phyloP scores from a whole-genome alignment of 1,140 invertebrate species.

The Psix sp. region DNA sequence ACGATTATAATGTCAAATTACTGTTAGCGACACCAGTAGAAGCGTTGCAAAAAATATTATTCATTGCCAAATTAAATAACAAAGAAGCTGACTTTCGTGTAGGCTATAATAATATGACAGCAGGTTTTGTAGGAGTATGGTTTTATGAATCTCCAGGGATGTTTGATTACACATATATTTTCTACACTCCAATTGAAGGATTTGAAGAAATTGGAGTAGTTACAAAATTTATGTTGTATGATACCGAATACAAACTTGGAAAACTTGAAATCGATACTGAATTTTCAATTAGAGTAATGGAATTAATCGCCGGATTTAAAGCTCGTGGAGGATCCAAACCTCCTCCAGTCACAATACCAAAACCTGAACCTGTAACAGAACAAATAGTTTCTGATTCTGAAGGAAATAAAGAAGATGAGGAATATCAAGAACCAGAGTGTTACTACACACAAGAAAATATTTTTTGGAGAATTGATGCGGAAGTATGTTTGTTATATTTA shows the following conservation, averaged over 20 bases:
- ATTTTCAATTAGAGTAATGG: conserved; percentile 81
- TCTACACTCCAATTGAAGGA: conserved; percentile 85
- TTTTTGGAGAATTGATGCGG: conserved; percentile 79
- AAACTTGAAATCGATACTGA: conserved; percentile 82
- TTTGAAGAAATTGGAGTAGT: conserved; percentile 86
- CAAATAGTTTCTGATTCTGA: conserved; percentile 7
- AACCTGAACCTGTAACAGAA: conserved; percentile 38
- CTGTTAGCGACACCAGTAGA: conserved; percentile 84
- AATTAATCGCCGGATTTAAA: conserved; percentile 78
- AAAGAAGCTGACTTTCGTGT: conserved; percentile 83
- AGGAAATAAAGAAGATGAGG: conserved; percentile 58
- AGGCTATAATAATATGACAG: conserved; percentile 84
- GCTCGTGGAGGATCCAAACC: conserved; percentile 66
- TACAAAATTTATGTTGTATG: conserved; percentile 80
- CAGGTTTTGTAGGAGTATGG: conserved; percentile 87
- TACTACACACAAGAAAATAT: conserved; percentile 74
- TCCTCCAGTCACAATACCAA: conserved; percentile 61
- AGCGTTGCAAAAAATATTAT: conserved; percentile 80
- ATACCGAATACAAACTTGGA: conserved; percentile 37
- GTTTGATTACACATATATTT: conserved; percentile 86
- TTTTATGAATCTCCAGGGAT: conserved; percentile 82
- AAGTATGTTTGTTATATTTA: conserved; percentile 76
- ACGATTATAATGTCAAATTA: conserved; percentile 84
- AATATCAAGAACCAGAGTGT: too few species aligned
- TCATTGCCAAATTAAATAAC: conserved; percentile 80